Base-by-base conservation (phyloP, 2,113 vertebrate species). In the Ictalurus furcatus region DNA sequence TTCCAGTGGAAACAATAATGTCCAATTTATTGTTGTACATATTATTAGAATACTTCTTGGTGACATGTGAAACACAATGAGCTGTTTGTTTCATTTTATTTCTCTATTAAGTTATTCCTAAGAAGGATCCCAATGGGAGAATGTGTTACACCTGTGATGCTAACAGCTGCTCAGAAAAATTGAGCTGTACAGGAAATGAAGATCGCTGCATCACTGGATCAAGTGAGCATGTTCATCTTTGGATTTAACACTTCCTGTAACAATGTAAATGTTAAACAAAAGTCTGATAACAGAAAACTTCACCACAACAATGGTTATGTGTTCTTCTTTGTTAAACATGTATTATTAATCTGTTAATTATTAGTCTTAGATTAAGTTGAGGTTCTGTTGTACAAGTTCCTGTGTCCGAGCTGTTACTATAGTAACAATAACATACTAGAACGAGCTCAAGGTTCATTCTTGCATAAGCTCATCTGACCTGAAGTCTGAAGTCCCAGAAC, bases 111-210 rank as follows among this genome's bases (percentile, higher is more conserved):
- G 83, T 25, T n/a, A 5, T 44, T 28, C 13, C 25, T 16, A 0
- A 4, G 4, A 34, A 37, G 56, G 21, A 0, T 30, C 52, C 30
- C n/a, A 58, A 59, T 82, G 40, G 74, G 11, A 78, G 44, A 28
- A n/a, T 0, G 0, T 79, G 76, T 80, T 94, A 40, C n/a, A 1
- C 0, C 7, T 94, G 94, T 76, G 25, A 87, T 7, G 89, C 21
- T 14, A 0, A 28, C 9, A 8, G 0, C 0, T 95, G 94, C 91
- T 84, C 6, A 0, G 19, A 0, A 7, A 90, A 74, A 44, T 0
- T 93, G 0, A 80, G 78, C 58, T 80, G 79, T 81, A 19, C 9
- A 30, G 79, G 79, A 56, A 9, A 17, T 58, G n/a, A 58, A 81
- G 52, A 81, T 81, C 44, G 2, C 6, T 81, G 52, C 6, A 19